phyloP scores from a whole-genome alignment of 2,797 vertebrate species.

The Anguilla anguilla region DNA sequence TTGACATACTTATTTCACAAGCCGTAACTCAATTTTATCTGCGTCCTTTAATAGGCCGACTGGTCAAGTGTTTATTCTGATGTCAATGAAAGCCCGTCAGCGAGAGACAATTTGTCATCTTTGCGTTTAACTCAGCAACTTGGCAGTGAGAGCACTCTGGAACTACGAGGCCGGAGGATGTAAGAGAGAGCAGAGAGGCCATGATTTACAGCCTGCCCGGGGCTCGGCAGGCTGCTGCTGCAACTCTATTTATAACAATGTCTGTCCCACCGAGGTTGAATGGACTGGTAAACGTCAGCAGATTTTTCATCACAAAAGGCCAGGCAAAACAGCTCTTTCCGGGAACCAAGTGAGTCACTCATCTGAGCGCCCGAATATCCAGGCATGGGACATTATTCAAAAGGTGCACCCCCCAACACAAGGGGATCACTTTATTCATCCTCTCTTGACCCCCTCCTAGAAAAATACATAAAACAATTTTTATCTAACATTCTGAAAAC shows the following conservation, averaged over 20 bases:
- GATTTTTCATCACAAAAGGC: conserved; percentile 56
- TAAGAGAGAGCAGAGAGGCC: conserved; percentile 47
- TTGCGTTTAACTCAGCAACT: conserved; percentile 26
- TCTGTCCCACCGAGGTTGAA: conserved; percentile 50
- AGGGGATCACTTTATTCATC: conserved; percentile 34
- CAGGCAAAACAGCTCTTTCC: conserved; percentile 43
- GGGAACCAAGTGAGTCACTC: conserved; percentile 39
- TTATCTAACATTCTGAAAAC: conserved; percentile 27
- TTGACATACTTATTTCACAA: background rate
- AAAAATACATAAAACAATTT: conserved; percentile 22
- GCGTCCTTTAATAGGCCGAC: background rate
- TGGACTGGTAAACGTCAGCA: conserved; percentile 56
- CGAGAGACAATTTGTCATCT: conserved; percentile 15
- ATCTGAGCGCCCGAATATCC: conserved; percentile 41
- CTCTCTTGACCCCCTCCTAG: conserved; percentile 2
- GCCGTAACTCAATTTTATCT: background rate
- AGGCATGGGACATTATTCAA: conserved; percentile 41
- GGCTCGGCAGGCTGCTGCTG: conserved; percentile 51
- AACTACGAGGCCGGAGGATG: conserved; percentile 58
- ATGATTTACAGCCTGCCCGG: conserved; percentile 63
- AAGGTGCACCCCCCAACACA: conserved; percentile 37
- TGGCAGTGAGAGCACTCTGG: conserved; percentile 54
- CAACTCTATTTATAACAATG: conserved; percentile 62
- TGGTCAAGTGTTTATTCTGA: background rate
- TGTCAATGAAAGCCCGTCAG: background rate